Base-by-base conservation (phyloP, 2,113 vertebrate genomes). In the Prolemur simus region DNA sequence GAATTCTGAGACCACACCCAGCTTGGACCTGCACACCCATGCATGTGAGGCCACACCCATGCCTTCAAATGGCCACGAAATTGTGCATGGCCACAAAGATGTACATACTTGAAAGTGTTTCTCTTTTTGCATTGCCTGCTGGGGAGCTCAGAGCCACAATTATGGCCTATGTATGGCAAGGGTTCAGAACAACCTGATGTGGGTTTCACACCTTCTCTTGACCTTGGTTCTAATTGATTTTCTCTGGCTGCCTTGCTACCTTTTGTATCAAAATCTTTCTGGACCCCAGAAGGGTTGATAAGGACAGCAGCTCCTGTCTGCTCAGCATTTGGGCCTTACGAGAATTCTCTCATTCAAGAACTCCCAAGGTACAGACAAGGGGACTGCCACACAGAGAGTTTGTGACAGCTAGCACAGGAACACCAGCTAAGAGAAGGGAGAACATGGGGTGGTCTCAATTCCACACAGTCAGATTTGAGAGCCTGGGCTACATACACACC, bases 51-150 rank as follows among this genome's bases (percentile, higher is more conserved):
- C 18, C 64, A 17, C 0, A 5, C 1, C 25, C 20, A 6, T 11
- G 49, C 49, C 66, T 69, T 15, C 37, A 6, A 29, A 25, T 10
- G 47, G 14, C 47, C 29, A 63, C 32, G 5, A 11, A 68, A 69
- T 29, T 11, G 14, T 81, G 14, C 1, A 0, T 8, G 34, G 63
- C 20, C 27, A 58, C 1, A 71, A 45, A n/a, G 0, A 39, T 3
- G 34, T 15, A 47, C 39, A 10, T 34, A n/a, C 6, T 14, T 10
- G 27, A 13, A 77, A 68, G 63, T 25, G 49, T 89, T 94, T 88
- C 64, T 39, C 63, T 91, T 95, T 76, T 94, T 76, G 58, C 78
- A 23, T 42, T 81, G 77, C 42, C 78, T 80, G 29, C 83, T 60
- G 42, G 66, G 83, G 45, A 91, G 64, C 83, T 96, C 90, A 91